Evolutionary conservation across 2,797 vertebrate species (phyloP).

Genomic region (Etheostoma nigrum): DNA sequence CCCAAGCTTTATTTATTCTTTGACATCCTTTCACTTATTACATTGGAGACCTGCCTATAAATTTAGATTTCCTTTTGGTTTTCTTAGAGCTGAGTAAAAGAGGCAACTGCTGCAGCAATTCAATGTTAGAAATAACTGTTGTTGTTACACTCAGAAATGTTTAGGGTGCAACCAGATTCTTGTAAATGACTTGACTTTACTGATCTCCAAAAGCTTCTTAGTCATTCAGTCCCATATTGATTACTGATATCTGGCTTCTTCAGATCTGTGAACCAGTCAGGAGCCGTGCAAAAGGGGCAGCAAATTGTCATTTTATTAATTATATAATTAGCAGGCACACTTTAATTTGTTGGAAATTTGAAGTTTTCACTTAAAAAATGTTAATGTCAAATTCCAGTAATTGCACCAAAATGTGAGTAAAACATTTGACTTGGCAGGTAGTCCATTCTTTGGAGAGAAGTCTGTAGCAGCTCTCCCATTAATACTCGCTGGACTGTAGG

Average conservation of each 20-base stretch:
- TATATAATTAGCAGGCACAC: not conserved
- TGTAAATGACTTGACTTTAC: constrained; percentile 5
- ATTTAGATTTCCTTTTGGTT: constrained; percentile 53
- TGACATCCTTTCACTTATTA: constrained; percentile 7
- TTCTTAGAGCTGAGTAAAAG: constrained; percentile 29
- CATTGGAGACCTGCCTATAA: constrained; percentile 31
- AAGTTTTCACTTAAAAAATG: not conserved
- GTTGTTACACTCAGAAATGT: not conserved
- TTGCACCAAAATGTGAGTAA: constrained; percentile 11
- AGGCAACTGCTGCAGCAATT: constrained; percentile 32
- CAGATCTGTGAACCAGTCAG: constrained; percentile 10
- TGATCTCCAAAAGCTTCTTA: constrained; percentile 20
- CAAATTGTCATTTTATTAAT: constrained; percentile 11
- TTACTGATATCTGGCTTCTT: constrained; percentile 36
- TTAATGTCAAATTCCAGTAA: constrained; percentile 11
- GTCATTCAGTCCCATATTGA: constrained; percentile 32
- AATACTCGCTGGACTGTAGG: constrained; percentile 1
- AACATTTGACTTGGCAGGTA: constrained; percentile 8
- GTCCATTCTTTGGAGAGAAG: not conserved
- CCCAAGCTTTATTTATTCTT: not conserved
- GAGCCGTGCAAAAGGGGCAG: constrained; percentile 2
- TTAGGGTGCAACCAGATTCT: constrained; percentile 7
- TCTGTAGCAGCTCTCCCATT: constrained; percentile 15
- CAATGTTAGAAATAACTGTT: constrained; percentile 45
- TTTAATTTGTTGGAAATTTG: not conserved